phyloP scores from a whole-genome alignment of 1,140 invertebrate species.

The Eupristina koningsbergeri region DNA sequence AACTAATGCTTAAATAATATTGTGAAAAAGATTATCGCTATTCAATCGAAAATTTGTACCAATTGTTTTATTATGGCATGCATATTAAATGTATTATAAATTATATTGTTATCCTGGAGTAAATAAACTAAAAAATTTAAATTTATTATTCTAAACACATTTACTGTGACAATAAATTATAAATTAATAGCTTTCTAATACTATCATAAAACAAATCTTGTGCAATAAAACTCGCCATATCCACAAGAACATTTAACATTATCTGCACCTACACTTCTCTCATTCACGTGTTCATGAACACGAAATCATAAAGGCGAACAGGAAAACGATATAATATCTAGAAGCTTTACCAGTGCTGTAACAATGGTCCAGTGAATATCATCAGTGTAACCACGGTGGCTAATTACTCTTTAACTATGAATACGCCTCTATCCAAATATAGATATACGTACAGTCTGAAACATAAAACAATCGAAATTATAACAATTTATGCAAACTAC shows the following conservation, averaged over 20 bases:
- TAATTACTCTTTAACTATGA: neutral
- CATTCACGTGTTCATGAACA: neutral
- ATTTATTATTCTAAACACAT: neutral
- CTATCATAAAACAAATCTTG: neutral
- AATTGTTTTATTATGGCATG: neutral
- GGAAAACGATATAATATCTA: neutral
- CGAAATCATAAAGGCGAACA: neutral
- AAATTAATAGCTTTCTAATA: constrained; percentile 3
- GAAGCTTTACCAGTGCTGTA: neutral
- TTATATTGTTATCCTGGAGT: neutral
- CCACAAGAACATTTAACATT: neutral
- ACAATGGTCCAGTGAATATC: neutral
- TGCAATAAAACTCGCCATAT: neutral
- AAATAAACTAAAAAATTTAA: neutral
- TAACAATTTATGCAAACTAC: too few species aligned
- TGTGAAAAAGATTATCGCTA: neutral
- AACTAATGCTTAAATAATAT: too few species aligned
- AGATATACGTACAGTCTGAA: neutral
- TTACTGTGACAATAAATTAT: neutral
- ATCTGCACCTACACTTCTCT: neutral
- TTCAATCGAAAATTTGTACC: too few species aligned
- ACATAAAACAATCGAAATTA: neutral
- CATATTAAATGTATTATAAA: neutral
- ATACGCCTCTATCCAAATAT: neutral
- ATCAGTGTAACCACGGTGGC: neutral